phyloP scores from a whole-genome alignment of 2,888 invertebrate genomes.

The Abrostola triplasia region DNA sequence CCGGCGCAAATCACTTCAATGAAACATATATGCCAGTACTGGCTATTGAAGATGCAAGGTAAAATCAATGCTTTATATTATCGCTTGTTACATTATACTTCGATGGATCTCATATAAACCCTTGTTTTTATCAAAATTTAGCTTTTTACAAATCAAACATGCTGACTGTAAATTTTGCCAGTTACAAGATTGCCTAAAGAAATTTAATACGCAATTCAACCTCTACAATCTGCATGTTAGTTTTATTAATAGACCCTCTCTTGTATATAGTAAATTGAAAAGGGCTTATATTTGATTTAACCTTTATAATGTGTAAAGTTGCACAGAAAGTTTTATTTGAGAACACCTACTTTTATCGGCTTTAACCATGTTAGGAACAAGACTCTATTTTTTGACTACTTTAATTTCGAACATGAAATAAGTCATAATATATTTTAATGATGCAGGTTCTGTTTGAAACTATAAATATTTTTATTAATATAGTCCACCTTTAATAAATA shows the following conservation, averaged over 20 bases:
- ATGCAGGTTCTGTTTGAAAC: too few species aligned
- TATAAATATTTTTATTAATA: too few species aligned
- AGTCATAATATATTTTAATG: too few species aligned
- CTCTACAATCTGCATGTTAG: not conserved
- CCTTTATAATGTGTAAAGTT: not conserved
- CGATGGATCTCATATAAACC: not conserved
- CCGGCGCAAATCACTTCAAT: conserved; percentile 88
- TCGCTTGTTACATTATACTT: not conserved
- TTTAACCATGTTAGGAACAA: not conserved
- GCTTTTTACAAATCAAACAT: not conserved
- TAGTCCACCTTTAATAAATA: too few species aligned
- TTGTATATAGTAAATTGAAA: not conserved
- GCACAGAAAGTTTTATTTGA: not conserved
- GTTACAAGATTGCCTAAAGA: too few species aligned
- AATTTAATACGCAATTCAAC: too few species aligned
- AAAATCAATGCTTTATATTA: conserved; percentile 48
- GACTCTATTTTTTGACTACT: too few species aligned
- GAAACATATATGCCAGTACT: conserved; percentile 90
- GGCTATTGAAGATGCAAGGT: conserved; percentile 91
- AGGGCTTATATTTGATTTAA: not conserved
- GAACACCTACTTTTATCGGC: not conserved
- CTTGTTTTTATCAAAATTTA: not conserved
- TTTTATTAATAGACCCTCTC: not conserved
- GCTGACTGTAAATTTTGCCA: too few species aligned
- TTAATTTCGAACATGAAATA: too few species aligned